These are phyloP conservation scores for Cryptotermes secundus DNA, from an alignment of 1,140 invertebrate species.

Conservation along the genomic window DNA sequence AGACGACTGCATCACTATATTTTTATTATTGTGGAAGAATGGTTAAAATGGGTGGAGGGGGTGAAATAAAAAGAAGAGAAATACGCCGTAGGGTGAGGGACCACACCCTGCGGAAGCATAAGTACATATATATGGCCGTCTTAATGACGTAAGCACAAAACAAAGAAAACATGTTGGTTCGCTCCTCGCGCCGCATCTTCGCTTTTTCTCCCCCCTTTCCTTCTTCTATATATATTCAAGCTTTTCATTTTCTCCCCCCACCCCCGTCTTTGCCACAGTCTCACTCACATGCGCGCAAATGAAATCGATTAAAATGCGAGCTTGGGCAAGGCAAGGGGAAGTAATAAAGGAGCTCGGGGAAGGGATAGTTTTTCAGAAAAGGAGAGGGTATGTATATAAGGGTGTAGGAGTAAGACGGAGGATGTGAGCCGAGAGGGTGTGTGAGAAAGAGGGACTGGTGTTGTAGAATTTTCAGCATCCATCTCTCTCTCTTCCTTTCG, in stretches of 20 bases:
- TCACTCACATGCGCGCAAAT: constrained; percentile 36
- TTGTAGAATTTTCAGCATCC: constrained; percentile 36
- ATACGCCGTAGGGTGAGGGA: constrained; percentile 43
- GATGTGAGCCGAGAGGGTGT: constrained; percentile 23
- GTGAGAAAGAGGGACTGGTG: background rate
- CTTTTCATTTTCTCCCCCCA: constrained; percentile 29
- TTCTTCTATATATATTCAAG: constrained; percentile 10
- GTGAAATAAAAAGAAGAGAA: constrained; percentile 41
- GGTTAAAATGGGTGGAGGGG: constrained; percentile 21
- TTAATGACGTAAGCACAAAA: constrained; percentile 37
- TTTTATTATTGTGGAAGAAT: constrained; percentile 18
- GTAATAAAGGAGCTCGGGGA: constrained; percentile 32
- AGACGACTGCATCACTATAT: background rate
- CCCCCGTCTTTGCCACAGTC: constrained; percentile 35
- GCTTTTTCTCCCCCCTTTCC: constrained; percentile 14
- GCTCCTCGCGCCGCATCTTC: constrained; percentile 33
- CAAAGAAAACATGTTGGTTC: constrained; percentile 25
- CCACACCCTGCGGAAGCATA: constrained; percentile 30
- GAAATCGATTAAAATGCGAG: constrained; percentile 37
- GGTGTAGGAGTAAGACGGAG: constrained; percentile 9
- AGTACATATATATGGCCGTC: constrained; percentile 31
- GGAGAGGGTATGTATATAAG: background rate
- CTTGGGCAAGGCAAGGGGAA: constrained; percentile 32
- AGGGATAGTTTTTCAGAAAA: constrained; percentile 20
- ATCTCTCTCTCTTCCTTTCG: constrained; percentile 23